Conservation (phyloP, 1,140 invertebrate genomes). For the Lethrus apterus region DNA sequence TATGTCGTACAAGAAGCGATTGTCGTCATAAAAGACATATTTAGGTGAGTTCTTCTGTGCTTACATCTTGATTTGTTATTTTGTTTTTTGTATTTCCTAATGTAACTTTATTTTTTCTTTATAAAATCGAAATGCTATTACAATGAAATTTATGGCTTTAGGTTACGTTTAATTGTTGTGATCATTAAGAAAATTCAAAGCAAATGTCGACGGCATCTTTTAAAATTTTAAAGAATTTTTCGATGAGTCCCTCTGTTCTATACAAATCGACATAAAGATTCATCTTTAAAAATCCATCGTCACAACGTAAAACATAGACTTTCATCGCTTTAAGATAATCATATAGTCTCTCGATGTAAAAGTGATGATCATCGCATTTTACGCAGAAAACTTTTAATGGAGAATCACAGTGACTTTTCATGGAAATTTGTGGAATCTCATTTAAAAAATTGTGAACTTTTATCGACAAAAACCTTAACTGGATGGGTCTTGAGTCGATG, state of each 20-base stretch:
- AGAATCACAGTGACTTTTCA: constrained; percentile 24
- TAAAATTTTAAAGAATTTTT: neutral
- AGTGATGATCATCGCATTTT: neutral
- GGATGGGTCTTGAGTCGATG: constrained; percentile 19
- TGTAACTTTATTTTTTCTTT: too few relatives aligned
- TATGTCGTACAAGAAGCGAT: constrained; percentile 99
- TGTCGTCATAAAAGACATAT: constrained; percentile 99
- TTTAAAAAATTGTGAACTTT: neutral
- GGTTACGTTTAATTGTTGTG: too few relatives aligned
- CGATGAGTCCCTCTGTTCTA: neutral
- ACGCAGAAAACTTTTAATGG: constrained; percentile 31
- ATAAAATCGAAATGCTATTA: too few relatives aligned
- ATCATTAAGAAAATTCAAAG: too few relatives aligned
- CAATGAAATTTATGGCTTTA: too few relatives aligned
- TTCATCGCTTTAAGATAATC: neutral
- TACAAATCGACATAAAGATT: constrained; percentile 7
- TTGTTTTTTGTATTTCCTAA: neutral
- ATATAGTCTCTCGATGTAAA: neutral
- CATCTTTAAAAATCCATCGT: constrained; percentile 9
- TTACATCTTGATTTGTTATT: too few relatives aligned
- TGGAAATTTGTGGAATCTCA: constrained; percentile 16
- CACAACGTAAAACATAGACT: neutral
- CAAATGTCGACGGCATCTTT: neutral
- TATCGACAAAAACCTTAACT: neutral
- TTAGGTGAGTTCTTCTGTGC: constrained; percentile 45